A percentile compares a stretch with the other conserved stretches of the same genome.
phyloP scores from a whole-genome alignment of 2,888 invertebrate species.

The Griposia aprilina region DNA sequence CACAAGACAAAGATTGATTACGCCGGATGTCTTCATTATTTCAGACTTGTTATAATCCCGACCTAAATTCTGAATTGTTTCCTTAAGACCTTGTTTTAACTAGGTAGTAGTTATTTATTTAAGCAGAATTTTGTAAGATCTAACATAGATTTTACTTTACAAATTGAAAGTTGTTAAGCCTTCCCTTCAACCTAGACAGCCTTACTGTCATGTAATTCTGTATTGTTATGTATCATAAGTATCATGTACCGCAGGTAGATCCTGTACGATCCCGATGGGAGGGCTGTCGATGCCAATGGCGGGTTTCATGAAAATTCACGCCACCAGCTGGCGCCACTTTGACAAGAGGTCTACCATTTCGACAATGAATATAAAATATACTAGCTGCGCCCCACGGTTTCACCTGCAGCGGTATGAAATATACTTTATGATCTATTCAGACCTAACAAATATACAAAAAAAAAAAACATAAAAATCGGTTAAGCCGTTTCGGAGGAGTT shows the following conservation, averaged over 20 bases:
- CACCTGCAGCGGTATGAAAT: too few species aligned
- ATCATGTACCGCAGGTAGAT: not conserved
- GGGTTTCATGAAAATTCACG: too few species aligned
- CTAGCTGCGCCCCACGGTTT: too few species aligned
- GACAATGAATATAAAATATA: too few species aligned
- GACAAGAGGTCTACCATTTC: too few species aligned
- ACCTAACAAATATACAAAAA: too few species aligned
- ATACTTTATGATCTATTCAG: too few species aligned
- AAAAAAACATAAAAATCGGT: too few species aligned
- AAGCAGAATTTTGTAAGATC: conserved; percentile 8
- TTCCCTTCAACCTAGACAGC: not conserved
- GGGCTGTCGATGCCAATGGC: not conserved
- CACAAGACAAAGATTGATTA: conserved; percentile 71
- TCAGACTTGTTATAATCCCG: conserved; percentile 57
- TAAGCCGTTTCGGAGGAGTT: too few species aligned
- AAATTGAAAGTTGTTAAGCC: not conserved
- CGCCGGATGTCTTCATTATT: conserved; percentile 66
- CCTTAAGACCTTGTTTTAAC: conserved; percentile 32
- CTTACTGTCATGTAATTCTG: not conserved
- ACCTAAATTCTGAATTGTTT: conserved; percentile 51
- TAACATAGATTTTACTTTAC: conserved; percentile 7
- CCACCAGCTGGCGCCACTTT: too few species aligned
- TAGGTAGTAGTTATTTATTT: conserved; percentile 9
- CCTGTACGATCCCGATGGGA: too few species aligned
- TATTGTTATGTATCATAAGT: too few species aligned